These are phyloP conservation scores for Melieria picta DNA, from an alignment of 2,888 invertebrate genomes.

Conservation along the genomic window DNA sequence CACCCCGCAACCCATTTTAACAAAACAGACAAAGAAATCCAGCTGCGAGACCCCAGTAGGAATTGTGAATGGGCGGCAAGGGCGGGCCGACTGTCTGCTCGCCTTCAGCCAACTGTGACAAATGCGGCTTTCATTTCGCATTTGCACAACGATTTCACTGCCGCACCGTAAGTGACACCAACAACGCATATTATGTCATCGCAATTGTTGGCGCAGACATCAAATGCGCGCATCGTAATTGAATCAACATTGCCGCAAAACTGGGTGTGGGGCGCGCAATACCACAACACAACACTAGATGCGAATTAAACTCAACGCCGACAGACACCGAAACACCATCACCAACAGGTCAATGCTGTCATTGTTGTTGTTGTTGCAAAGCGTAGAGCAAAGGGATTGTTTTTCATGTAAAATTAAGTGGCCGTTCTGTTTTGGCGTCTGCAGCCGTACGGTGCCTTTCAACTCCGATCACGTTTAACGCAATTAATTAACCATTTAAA, in stretches of 20 bases:
- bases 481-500: neutral
- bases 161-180: neutral
- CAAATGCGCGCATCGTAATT: too few species aligned
- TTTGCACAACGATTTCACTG: neutral
- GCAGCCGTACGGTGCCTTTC: neutral
- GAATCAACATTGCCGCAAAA: too few species aligned
- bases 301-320: too few species aligned
- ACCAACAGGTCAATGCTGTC: too few species aligned
- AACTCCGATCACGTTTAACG: neutral
- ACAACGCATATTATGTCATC: constrained; percentile 2
- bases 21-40: neutral
- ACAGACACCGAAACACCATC: too few species aligned
- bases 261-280: too few species aligned
- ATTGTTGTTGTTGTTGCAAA: too few species aligned
- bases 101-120: constrained; percentile 18
- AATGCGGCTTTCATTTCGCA: constrained; percentile 13
- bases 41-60: too few species aligned
- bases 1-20: neutral
- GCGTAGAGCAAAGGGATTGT: neutral
- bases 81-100: neutral
- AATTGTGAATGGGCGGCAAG: too few species aligned
- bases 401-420: neutral
- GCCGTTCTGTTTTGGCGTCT: neutral
- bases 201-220: neutral
- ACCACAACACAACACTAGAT: too few species aligned